phyloP scores from a whole-genome alignment of 2,888 invertebrate genomes.

The Luperina nickerlii region DNA sequence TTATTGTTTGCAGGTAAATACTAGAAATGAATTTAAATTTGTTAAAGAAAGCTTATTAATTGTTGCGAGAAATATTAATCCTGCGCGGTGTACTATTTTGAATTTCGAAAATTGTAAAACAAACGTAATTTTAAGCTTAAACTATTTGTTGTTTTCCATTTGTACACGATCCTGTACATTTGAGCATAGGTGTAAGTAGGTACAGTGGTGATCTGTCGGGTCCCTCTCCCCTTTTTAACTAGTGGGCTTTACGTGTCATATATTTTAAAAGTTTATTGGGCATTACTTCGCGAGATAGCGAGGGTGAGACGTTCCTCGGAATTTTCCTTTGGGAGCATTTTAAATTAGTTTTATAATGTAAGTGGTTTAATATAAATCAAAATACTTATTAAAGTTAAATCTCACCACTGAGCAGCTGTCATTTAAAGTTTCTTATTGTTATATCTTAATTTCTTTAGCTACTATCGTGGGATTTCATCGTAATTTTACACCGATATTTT shows the following conservation, averaged over 20 bases:
- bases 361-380: slow-evolving; percentile 62
- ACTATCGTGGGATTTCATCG: not conserved
- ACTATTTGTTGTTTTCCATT: slow-evolving; percentile 22
- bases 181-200: not conserved
- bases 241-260: slow-evolving; percentile 66
- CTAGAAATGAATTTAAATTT: slow-evolving; percentile 46
- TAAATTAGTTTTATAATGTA: slow-evolving; percentile 59
- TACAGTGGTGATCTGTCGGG: slow-evolving; percentile 38
- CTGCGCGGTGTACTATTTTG: not conserved
- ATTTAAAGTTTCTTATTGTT: slow-evolving; percentile 36
- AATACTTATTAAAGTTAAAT: slow-evolving; percentile 62
- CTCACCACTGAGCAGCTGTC: slow-evolving; percentile 56
- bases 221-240: slow-evolving; percentile 60
- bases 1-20: slow-evolving; percentile 48
- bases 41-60: slow-evolving; percentile 14
- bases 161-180: not conserved
- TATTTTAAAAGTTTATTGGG: slow-evolving; percentile 69
- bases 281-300: slow-evolving; percentile 50
- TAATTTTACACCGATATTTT: slow-evolving; percentile 4
- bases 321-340: slow-evolving; percentile 55
- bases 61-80: slow-evolving; percentile 28
- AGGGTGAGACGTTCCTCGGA: slow-evolving; percentile 54
- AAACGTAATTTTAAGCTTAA: slow-evolving; percentile 14
- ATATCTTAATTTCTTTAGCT: slow-evolving; percentile 24
- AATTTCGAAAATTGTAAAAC: slow-evolving; percentile 19